Base-by-base conservation (phyloP, 2,797 vertebrate genomes). In the Arrhamphus sclerolepis region DNA sequence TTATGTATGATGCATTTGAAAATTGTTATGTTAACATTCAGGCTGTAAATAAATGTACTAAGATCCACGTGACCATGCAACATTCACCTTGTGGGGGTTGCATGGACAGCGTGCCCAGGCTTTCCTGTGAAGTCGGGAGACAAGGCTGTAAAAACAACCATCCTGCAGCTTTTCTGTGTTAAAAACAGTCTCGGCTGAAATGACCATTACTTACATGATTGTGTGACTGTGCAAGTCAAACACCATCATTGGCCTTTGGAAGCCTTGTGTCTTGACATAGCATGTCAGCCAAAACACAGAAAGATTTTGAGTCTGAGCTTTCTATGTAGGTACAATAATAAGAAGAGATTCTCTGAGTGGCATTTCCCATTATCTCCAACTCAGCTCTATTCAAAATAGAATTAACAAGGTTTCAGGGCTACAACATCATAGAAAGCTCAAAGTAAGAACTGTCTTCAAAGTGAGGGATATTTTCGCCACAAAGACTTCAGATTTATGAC, bases 401-500 rank as follows among this genome's bases (percentile, higher is more conserved):
- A 72, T 29, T 8, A 50, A 17, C 14, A 47, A 39, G 46, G 5
- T 48, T 48, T 29, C 51, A 8, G 41, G 53, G 50, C 58, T 47
- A 57, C 5, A 4, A 61, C 53, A 67, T 71, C 84, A 88, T 84
- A 86, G 90, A 91, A 92, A 92, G 90, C 89, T 93, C 90, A 91
- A 86, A 78, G 60, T 58, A 82, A 82, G 64, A 66, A 66, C 47
- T 67, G 60, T 72, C 51, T 79, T 42, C 77, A 31, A 80, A 75
- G 48, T 79, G 66, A 80, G 85, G 62, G 38, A 78, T 41, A 65
- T 49, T 65, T 68, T 40, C 47, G 62, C 43, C 34, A 29, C 16
- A 73, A 74, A 82, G 88, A 88, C 91, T 91, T 90, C 92, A 89
- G 84, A 87, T 92, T 91, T 92, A 89, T 92, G 64, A 39, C 62